Conservation (phyloP, 2,888 invertebrate genomes). For the Antitype chi region DNA sequence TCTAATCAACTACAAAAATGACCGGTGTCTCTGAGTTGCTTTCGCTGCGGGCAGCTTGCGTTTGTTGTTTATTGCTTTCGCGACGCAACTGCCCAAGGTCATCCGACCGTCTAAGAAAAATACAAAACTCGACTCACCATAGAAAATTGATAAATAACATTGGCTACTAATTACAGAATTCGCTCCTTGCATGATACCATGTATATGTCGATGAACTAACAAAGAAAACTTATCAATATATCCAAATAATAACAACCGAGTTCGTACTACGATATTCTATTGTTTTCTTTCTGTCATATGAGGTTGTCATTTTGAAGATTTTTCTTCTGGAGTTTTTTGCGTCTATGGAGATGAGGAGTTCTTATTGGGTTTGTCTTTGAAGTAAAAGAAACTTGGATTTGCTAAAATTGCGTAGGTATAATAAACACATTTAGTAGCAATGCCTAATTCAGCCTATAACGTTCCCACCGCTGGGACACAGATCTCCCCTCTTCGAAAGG, state of each 20-base stretch:
- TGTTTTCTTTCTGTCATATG: constrained; percentile 60
- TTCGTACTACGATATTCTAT: constrained; percentile 62
- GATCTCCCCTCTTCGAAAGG: too few species aligned
- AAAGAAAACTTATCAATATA: constrained; percentile 70
- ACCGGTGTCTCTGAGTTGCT: background rate
- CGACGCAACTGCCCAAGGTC: too few species aligned
- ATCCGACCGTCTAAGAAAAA: background rate
- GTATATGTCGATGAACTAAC: constrained; percentile 74
- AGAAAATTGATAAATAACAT: constrained; percentile 87
- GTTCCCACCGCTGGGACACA: too few species aligned
- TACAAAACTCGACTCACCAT: constrained; percentile 76
- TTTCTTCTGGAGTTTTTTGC: constrained; percentile 34
- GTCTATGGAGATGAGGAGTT: constrained; percentile 35
- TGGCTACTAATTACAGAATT: constrained; percentile 77
- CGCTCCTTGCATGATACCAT: constrained; percentile 78
- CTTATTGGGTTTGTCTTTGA: background rate
- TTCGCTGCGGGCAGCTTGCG: background rate
- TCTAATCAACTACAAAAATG: background rate
- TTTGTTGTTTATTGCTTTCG: too few species aligned
- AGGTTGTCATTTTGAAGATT: constrained; percentile 61
- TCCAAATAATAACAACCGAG: constrained; percentile 45
- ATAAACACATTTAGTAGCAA: background rate
- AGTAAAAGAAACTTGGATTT: background rate
- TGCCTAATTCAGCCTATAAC: too few species aligned
- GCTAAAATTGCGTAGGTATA: background rate